These are phyloP conservation scores for Chloropsis cyanopogon DNA, from an alignment of 2,113 vertebrate species.

Conservation along the genomic window DNA sequence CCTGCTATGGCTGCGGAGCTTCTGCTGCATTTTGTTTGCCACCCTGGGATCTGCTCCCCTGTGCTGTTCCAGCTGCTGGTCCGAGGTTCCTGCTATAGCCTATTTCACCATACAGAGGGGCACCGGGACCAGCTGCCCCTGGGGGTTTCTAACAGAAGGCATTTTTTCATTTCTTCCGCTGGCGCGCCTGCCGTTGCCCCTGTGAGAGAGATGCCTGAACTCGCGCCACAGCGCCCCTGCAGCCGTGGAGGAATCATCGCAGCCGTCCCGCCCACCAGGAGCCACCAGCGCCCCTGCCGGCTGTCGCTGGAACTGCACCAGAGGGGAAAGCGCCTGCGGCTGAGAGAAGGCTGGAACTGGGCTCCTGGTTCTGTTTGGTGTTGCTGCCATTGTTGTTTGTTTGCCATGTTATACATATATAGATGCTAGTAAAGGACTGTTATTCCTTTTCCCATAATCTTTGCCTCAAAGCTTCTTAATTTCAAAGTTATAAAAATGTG, in stretches of 20 bases:
- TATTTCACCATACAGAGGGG: fast-evolving
- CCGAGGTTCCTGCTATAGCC: neutral
- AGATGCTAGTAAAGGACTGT: neutral
- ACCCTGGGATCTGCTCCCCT: fast-evolving
- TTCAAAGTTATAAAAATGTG: neutral
- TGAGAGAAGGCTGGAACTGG: fast-evolving
- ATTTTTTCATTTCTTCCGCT: neutral
- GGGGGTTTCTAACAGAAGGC: no score
- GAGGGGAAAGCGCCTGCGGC: fast-evolving
- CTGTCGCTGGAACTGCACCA: fast-evolving
- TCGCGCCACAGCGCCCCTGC: neutral
- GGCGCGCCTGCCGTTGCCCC: fast-evolving
- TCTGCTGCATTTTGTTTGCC: neutral
- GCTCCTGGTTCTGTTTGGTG: no score
- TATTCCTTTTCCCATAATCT: neutral
- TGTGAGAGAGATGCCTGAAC: fast-evolving
- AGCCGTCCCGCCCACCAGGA: fast-evolving
- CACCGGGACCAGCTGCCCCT: fast-evolving
- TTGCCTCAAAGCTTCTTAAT: neutral
- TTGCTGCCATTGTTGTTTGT: fast-evolving
- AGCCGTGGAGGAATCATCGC: fast-evolving
- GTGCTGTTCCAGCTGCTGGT: fast-evolving
- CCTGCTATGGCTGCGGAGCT: fast-evolving
- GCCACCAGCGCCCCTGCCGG: neutral
- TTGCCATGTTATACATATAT: neutral